phyloP scores from a whole-genome alignment of 2,888 invertebrate genomes.

The Cremastobaeus sp. region DNA sequence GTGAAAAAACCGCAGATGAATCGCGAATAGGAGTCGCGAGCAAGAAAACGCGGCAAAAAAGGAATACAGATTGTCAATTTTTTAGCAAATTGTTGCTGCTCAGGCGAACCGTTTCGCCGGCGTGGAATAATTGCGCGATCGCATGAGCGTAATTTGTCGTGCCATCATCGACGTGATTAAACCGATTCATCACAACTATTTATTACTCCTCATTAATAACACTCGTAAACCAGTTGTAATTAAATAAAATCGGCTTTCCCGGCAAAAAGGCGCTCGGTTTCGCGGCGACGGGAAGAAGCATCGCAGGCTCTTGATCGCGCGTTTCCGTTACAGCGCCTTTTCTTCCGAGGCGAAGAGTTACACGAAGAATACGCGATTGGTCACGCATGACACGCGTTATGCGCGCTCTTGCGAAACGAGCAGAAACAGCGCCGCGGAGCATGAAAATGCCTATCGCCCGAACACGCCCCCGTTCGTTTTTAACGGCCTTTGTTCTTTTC shows the following conservation, averaged over 20 bases:
- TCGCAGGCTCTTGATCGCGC: slow-evolving; percentile 33
- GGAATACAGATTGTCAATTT: too few species aligned
- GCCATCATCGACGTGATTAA: background rate
- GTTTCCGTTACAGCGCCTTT: slow-evolving; percentile 50
- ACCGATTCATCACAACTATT: background rate
- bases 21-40: too few species aligned
- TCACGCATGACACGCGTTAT: slow-evolving; percentile 62
- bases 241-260: slow-evolving; percentile 30
- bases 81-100: too few species aligned
- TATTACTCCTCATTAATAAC: slow-evolving; percentile 1
- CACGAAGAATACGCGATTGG: slow-evolving; percentile 57
- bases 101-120: too few species aligned
- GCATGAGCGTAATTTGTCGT: too few species aligned
- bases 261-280: slow-evolving; percentile 12
- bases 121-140: too few species aligned
- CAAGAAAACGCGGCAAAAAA: too few species aligned
- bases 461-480: slow-evolving; percentile 48
- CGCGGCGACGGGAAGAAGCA: slow-evolving; percentile 19
- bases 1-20: too few species aligned
- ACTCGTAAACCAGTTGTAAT: slow-evolving; percentile 12
- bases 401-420: slow-evolving; percentile 61
- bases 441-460: slow-evolving; percentile 58
- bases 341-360: slow-evolving; percentile 47
- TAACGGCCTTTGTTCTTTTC: slow-evolving; percentile 51
- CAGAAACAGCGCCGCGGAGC: slow-evolving; percentile 57